Base-by-base conservation (phyloP, 2,888 invertebrate genomes). In the Tanypteryx hageni region DNA sequence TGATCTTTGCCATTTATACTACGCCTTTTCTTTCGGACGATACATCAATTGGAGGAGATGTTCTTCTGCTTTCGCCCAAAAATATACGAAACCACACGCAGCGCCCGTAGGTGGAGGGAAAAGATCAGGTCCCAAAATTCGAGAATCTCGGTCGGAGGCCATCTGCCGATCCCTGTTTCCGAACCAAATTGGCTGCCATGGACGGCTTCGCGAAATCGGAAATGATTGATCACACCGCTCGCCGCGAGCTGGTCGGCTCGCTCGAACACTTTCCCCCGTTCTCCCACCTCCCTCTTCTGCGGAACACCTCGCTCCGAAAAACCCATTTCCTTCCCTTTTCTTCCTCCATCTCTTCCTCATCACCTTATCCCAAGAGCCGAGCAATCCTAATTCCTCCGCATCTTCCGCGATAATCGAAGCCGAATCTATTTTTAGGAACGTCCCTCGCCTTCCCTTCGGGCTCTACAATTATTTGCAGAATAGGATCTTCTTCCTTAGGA, bases 171-270 rank as follows among this genome's bases (percentile, higher is more conserved):
- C 18, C 13, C n/a, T 76, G 76, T 27, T 22, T 76, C 18, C 76
- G 76, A 27, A 27, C 76, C 18, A 22, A 76, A 76, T 76, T 76
- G 76, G 76, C 22, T 27, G 22, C 76, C 76, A 27, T 13, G 27
- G 76, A 76, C 22, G 3, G 76, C 76, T 27, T 76, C 76, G 76
- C 27, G 76, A 76, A 76, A 76, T 76, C 22, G 76, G 76, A 76
- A 76, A 76, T 76, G 76, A 76, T 76, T 27, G 76, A 76, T 76
- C 5, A 5, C 44, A 3, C 44, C 44, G 44, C 44, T 44, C 27
- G 76, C n/a, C n/a, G 68, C 68, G 11, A 76, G 44, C 44, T 44
- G 44, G 44, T 44, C 3, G 44, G 44, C 44, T 44, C 44, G 44
- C 3, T 44, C 44, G 44, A 44, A 44, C 44, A 3, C 44, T 44